These are phyloP conservation scores for Tetragonisca angustula DNA, from an alignment of 2,888 invertebrate species.

Conservation along the genomic window DNA sequence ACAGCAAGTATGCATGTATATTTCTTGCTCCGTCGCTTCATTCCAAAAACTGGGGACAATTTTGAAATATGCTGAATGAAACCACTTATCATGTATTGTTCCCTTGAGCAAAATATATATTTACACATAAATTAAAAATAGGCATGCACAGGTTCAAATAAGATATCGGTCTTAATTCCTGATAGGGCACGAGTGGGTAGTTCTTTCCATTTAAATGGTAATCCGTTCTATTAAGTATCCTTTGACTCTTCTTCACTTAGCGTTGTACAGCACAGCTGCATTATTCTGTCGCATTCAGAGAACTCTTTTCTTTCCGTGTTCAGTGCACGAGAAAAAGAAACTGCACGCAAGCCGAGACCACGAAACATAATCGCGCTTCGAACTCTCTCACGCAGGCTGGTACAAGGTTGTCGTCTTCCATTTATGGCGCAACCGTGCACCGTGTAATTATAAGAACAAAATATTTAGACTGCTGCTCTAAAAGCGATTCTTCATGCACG, in stretches of 20 bases:
- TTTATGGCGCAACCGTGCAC: constrained; percentile 58
- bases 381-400: constrained; percentile 63
- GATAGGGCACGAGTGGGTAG: background rate
- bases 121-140: background rate
- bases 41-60: background rate
- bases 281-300: constrained; percentile 51
- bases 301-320: constrained; percentile 57
- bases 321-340: constrained; percentile 20
- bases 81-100: background rate
- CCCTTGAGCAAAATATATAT: background rate
- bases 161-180: constrained; percentile 14
- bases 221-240: constrained; percentile 31
- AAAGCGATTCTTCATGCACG: constrained; percentile 33
- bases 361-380: constrained; percentile 55
- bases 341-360: constrained; percentile 58
- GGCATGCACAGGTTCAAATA: constrained; percentile 10
- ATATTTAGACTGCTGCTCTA: constrained; percentile 67
- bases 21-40: background rate
- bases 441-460: constrained; percentile 70
- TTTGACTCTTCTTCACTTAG: constrained; percentile 20
- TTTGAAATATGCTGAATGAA: no score
- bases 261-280: constrained; percentile 3
- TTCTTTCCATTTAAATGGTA: constrained; percentile 35
- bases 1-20: constrained; percentile 2
- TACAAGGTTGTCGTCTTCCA: constrained; percentile 69